phyloP scores from a whole-genome alignment of 2,797 vertebrate genomes.

The Percopsis omiscomaycus region DNA sequence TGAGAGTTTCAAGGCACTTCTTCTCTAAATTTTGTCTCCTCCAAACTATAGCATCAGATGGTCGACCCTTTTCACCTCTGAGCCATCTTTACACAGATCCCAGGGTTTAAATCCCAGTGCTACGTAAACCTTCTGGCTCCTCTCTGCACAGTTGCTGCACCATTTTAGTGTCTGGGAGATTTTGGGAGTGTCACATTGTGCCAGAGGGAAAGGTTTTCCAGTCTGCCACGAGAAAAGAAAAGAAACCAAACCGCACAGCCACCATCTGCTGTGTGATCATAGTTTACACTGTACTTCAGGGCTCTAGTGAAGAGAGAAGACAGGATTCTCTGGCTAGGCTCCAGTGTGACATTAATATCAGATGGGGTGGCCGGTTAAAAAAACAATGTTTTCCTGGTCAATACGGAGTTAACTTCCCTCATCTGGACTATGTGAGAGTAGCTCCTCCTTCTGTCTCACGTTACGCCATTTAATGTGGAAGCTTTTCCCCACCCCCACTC shows the following conservation, averaged over 20 bases:
- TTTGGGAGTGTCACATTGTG: neutral
- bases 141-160: too few species aligned
- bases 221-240: conserved; percentile 34
- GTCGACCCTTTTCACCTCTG: conserved; percentile 22
- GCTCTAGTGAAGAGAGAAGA: conserved; percentile 1
- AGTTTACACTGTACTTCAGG: conserved; percentile 21
- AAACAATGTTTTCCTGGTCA: neutral
- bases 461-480: conserved; percentile 44
- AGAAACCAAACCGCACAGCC: conserved; percentile 25
- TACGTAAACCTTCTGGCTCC: neutral
- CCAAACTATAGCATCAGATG: conserved; percentile 8
- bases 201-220: conserved; percentile 5
- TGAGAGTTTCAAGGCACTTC: neutral
- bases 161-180: too few species aligned
- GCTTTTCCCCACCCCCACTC: conserved; percentile 18
- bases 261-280: conserved; percentile 25
- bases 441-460: conserved; percentile 52
- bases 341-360: neutral
- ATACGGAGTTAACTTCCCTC: conserved; percentile 43
- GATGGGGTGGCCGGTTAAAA: neutral
- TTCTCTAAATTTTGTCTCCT: neutral
- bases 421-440: conserved; percentile 27
- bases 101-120: neutral
- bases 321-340: conserved; percentile 28
- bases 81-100: conserved; percentile 2